These are phyloP conservation scores for Hypolimnas misippus DNA, from an alignment of 2,888 invertebrate genomes.

Conservation along the genomic window DNA sequence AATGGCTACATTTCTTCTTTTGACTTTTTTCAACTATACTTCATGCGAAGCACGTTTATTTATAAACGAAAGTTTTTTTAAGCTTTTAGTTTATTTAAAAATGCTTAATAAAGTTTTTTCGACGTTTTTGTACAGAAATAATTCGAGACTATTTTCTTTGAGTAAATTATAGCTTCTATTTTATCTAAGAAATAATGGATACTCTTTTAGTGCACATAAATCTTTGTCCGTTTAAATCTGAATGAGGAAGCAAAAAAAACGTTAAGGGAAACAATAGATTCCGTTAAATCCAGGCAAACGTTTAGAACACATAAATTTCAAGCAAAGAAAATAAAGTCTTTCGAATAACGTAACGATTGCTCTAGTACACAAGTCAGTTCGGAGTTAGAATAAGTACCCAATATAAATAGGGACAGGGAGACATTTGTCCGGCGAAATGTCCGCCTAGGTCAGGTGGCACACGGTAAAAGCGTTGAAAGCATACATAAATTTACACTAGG, in stretches of 20 bases:
- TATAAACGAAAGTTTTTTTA: neutral
- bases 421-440: slow-evolving; percentile 75
- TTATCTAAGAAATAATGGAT: neutral
- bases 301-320: slow-evolving; percentile 35
- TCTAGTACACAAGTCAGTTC: slow-evolving; percentile 48
- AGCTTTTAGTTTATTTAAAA: neutral
- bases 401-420: slow-evolving; percentile 69
- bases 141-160: no score
- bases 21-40: slow-evolving; percentile 1
- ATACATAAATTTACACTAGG: slow-evolving; percentile 78
- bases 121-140: no score
- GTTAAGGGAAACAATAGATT: slow-evolving; percentile 23
- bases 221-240: slow-evolving; percentile 12
- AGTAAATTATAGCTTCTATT: neutral
- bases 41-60: slow-evolving; percentile 1
- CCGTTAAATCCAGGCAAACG: slow-evolving; percentile 30
- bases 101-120: no score
- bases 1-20: slow-evolving; percentile 30
- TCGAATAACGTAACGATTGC: slow-evolving; percentile 39
- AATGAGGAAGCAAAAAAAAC: slow-evolving; percentile 5
- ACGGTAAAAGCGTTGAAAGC: slow-evolving; percentile 78
- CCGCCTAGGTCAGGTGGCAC: slow-evolving; percentile 81
- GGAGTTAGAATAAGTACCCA: slow-evolving; percentile 63
- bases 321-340: slow-evolving; percentile 36
- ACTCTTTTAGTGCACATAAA: neutral